phyloP scores from a whole-genome alignment of 2,797 vertebrate species.

The Tokudaia muenninki region DNA sequence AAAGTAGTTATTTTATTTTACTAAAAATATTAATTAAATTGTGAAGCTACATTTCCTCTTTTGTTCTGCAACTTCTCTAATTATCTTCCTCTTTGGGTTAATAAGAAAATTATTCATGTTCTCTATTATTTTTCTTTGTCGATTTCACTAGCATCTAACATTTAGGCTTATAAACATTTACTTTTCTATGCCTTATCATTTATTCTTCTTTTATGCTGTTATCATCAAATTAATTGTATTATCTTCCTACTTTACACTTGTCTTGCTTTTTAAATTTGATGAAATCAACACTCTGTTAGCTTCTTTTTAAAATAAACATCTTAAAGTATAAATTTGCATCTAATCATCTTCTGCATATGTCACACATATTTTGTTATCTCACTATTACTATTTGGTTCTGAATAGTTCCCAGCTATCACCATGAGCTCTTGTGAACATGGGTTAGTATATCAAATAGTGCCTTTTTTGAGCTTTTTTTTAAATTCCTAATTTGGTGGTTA shows the following conservation, averaged over 20 bases:
- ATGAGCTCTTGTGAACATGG: neutral
- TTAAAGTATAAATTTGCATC: neutral
- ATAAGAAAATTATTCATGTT: neutral
- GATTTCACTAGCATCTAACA: neutral
- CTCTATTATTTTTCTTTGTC: neutral
- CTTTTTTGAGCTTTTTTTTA: neutral
- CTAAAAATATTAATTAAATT: conserved; percentile 19
- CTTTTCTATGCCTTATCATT: neutral
- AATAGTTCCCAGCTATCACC: neutral
- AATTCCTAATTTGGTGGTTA: neutral
- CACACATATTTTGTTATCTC: neutral
- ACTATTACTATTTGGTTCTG: neutral
- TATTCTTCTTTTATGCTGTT: neutral
- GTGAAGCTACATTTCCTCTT: neutral
- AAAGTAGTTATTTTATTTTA: neutral
- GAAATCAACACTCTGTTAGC: neutral
- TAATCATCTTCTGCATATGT: neutral
- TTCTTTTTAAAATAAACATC: neutral
- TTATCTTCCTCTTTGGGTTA: neutral
- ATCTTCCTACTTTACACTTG: neutral
- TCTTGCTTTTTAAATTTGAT: neutral
- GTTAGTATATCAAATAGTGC: neutral
- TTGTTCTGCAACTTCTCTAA: neutral
- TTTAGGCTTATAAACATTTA: neutral
- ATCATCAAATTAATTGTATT: neutral